A percentile compares a stretch with the other conserved stretches of the same genome.
These are phyloP conservation scores for Eucidaris tribuloides DNA, from an alignment of 35 echinoderm and acorn worm species.

Conservation along the genomic window DNA sequence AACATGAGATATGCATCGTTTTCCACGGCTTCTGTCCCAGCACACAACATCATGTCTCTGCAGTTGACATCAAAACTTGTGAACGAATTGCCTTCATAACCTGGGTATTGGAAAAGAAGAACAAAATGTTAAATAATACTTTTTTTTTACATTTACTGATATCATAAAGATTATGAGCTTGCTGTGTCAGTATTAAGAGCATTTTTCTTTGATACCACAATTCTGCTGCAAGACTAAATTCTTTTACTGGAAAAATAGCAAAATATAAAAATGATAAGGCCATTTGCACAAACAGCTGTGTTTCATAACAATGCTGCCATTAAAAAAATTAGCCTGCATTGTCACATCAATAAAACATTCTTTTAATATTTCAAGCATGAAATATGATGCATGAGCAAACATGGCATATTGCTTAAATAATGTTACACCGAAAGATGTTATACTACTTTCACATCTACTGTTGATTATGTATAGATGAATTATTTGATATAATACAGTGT, in stretches of 20 bases:
- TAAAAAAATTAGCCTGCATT: too few relatives aligned
- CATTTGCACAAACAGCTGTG: neutral
- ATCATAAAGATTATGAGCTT: neutral
- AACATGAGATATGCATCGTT: constrained; percentile 99
- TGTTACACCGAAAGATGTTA: too few relatives aligned
- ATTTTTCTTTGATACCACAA: neutral
- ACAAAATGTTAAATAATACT: neutral
- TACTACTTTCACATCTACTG: too few relatives aligned
- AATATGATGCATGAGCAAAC: too few relatives aligned
- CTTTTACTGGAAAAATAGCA: neutral
- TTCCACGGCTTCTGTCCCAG: constrained; percentile 78
- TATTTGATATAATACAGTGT: too few relatives aligned
- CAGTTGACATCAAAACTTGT: constrained; percentile 96
- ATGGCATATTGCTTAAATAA: too few relatives aligned
- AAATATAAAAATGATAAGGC: neutral
- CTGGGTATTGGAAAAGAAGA: constrained; percentile 29
- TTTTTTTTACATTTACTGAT: neutral
- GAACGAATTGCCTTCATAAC: constrained; percentile 87
- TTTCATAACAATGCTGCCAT: too few relatives aligned
- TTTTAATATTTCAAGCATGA: too few relatives aligned
- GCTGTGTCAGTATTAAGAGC: neutral
- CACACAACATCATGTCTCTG: constrained; percentile 72
- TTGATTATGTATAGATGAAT: too few relatives aligned
- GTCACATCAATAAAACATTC: too few relatives aligned
- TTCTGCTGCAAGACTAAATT: neutral